phyloP scores from a whole-genome alignment of 2,113 vertebrate species.

The Crotalus helleri region DNA sequence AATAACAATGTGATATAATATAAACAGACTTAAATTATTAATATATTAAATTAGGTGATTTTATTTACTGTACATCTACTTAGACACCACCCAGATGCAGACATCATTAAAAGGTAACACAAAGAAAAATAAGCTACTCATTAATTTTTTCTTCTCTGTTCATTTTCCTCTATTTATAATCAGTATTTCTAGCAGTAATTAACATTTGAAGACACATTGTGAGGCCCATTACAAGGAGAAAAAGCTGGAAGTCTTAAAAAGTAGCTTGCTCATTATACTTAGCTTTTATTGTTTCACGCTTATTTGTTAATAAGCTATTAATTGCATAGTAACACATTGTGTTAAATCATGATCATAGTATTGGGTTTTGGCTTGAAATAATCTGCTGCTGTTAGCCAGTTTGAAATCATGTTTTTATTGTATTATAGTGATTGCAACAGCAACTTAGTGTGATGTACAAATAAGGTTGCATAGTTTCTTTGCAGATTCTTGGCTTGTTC shows the following conservation, averaged over 20 bases:
- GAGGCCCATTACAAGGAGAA: not conserved
- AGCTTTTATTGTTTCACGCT: not conserved
- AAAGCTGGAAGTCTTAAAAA: not conserved
- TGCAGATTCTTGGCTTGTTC: not conserved
- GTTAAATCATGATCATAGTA: not conserved
- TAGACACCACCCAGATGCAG: conserved; percentile 8
- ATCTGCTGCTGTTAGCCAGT: not conserved
- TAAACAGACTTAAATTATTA: conserved; percentile 49
- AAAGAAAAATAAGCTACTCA: not conserved
- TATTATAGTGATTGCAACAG: not conserved
- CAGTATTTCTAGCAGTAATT: not conserved
- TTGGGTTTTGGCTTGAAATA: not conserved
- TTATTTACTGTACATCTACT: conserved; percentile 26
- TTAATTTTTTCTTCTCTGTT: conserved; percentile 17
- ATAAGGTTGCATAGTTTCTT: not conserved
- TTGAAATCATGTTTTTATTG: not conserved
- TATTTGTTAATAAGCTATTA: not conserved
- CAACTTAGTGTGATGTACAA: not conserved
- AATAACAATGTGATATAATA: conserved; percentile 52
- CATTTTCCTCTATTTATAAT: not conserved
- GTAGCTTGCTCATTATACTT: not conserved
- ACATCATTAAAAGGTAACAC: conserved; percentile 14
- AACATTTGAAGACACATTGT: not conserved
- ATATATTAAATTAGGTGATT: conserved; percentile 34
- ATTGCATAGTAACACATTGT: not conserved